phyloP scores from a whole-genome alignment of 2,113 vertebrate species.

The Anolis carolinensis region DNA sequence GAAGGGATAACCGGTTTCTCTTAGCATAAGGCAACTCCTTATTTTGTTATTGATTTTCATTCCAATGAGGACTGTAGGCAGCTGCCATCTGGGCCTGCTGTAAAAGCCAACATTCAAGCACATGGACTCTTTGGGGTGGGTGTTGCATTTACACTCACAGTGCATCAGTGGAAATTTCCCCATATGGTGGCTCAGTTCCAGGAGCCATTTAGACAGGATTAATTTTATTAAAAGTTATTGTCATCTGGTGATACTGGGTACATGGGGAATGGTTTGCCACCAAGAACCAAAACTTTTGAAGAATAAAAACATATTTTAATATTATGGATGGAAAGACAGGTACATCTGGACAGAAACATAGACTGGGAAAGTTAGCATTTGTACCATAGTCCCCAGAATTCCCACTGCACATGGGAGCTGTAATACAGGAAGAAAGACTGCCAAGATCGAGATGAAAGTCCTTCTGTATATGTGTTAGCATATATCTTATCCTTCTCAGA shows the following conservation, averaged over 20 bases:
- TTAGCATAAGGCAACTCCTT: not conserved
- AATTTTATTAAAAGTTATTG: not conserved
- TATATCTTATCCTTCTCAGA: not conserved
- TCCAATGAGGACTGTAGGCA: slow-evolving; percentile 16
- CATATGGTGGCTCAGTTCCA: not conserved
- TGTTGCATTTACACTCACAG: not conserved
- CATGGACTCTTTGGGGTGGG: not conserved
- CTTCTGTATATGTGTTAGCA: not conserved
- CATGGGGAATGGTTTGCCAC: not conserved
- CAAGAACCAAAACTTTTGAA: too few species aligned
- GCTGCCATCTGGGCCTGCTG: not conserved
- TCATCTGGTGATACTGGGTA: not conserved
- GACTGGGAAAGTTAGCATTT: too few species aligned
- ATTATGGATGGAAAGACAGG: too few species aligned
- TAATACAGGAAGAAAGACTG: too few species aligned
- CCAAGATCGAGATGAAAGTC: too few species aligned
- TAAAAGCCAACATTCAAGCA: not conserved
- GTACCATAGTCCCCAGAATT: too few species aligned
- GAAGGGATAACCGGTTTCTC: not conserved
- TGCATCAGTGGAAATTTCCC: not conserved
- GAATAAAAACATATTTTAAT: too few species aligned
- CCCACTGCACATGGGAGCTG: too few species aligned
- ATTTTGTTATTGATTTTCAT: not conserved
- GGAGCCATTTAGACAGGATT: not conserved
- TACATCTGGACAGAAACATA: too few species aligned